Evolutionary conservation across 1,140 invertebrate species (phyloP).

Genomic region (Bradysia coprophila): DNA sequence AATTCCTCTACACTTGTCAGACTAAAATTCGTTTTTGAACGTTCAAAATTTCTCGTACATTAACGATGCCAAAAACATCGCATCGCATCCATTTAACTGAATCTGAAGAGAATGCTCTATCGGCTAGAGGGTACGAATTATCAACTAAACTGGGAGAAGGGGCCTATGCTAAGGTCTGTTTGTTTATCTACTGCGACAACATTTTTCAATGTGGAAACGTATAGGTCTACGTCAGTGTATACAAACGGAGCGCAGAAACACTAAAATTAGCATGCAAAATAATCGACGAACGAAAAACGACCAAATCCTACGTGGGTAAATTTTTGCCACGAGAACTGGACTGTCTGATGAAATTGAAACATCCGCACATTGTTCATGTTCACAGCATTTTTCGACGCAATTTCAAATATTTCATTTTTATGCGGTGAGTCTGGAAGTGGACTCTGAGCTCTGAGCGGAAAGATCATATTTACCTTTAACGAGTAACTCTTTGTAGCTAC

Average conservation of each 20-base stretch:
- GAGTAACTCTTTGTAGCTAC: slow-evolving; percentile 12
- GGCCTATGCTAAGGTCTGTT: slow-evolving; percentile 40
- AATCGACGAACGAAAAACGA: slow-evolving; percentile 45
- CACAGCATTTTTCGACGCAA: slow-evolving; percentile 45
- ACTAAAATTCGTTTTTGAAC: no score
- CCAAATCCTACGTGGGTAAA: slow-evolving; percentile 50
- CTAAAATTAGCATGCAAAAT: slow-evolving; percentile 50
- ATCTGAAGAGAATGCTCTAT: slow-evolving; percentile 35
- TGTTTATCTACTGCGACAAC: neutral
- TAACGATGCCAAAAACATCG: no score
- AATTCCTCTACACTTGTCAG: no score
- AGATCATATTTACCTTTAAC: neutral
- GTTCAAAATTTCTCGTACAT: no score
- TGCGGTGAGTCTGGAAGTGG: no score
- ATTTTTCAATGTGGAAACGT: slow-evolving; percentile 14
- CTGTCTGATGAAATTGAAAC: slow-evolving; percentile 44
- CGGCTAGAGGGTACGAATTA: slow-evolving; percentile 34
- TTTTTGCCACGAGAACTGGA: slow-evolving; percentile 58
- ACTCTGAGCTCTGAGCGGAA: neutral
- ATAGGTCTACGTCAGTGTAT: slow-evolving; percentile 40
- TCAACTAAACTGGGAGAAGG: slow-evolving; percentile 43
- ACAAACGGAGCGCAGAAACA: slow-evolving; percentile 25
- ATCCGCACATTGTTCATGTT: slow-evolving; percentile 50
- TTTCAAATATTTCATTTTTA: slow-evolving; percentile 47
- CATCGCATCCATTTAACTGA: no score